Base-by-base conservation (phyloP, 1,140 invertebrate genomes). In the Oryzaephilus surinamensis region DNA sequence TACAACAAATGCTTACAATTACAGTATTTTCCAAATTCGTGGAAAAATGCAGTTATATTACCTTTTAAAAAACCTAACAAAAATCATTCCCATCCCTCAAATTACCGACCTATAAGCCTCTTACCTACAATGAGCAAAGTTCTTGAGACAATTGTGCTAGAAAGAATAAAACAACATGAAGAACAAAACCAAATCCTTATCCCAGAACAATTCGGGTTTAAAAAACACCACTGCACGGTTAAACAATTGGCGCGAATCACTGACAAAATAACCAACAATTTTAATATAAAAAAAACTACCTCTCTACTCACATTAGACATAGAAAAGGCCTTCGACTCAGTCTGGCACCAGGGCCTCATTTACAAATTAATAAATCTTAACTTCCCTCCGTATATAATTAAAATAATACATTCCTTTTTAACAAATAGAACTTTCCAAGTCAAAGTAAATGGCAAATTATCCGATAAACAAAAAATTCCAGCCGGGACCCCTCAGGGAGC, bases 401-500 rank as follows among this genome's bases (percentile, higher is more conserved):
- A 34, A 8, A 26, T 50, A 1, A 46, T 43, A 7, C 3, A 38
- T 8, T 41, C 13, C n/a, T 55, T 43, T 21, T 38, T 52, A 4
- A 5, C 15, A 4, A 41, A 52, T 12, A 18, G 53, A 41, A 43
- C 14, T 8, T 55, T 50, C 32, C 29, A 27, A 21, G 42, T 54
- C 8, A 38, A 35, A 26, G 19, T 42, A 7, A 15, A 38, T 15
- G 30, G 43, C 3, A 14, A 32, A 8, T 28, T 12, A 7, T 50
- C 50, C 3, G 10, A 24, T 0, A 30, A 11, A 14, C 38, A 49
- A 31, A 15, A 11, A 7, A 35, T 24, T n/a, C 6, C 8, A 12
- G 51, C 52, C 7, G 55, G 55, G 8, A 44, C 54, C 1, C 53
- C 53, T 3, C 53, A 58, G 30, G 53, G 53, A 2, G 52, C 51